These are phyloP conservation scores for Hirundichthys speculiger DNA, from an alignment of 2,113 vertebrate species.

Conservation along the genomic window DNA sequence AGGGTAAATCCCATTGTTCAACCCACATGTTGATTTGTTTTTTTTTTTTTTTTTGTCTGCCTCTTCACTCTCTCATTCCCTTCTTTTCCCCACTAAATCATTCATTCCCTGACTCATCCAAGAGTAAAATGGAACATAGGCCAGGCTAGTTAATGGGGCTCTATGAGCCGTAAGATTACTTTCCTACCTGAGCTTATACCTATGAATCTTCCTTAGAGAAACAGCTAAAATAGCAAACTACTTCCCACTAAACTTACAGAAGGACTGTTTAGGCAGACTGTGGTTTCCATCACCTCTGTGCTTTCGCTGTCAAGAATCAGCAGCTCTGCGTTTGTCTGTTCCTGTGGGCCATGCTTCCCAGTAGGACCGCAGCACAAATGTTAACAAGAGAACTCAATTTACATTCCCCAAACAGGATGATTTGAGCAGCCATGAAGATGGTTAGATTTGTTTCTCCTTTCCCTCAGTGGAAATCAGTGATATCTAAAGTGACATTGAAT, in stretches of 20 bases:
- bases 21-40: constrained; percentile 28
- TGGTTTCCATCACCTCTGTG: constrained; percentile 25
- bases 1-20: constrained; percentile 26
- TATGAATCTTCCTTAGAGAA: constrained; percentile 72
- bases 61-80: constrained; percentile 17
- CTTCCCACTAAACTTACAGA: constrained; percentile 32
- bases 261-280: constrained; percentile 29
- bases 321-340: constrained; percentile 29
- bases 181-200: constrained; percentile 69
- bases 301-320: constrained; percentile 20
- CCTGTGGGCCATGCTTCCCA: constrained; percentile 30
- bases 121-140: constrained; percentile 75
- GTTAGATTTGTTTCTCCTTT: background rate
- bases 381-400: constrained; percentile 64
- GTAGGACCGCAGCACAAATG: constrained; percentile 42
- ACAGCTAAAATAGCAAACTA: constrained; percentile 57
- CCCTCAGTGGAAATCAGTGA: constrained; percentile 23
- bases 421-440: constrained; percentile 22
- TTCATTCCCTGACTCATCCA: constrained; percentile 70
- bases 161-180: constrained; percentile 78
- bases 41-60: constrained; percentile 14
- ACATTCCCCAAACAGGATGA: constrained; percentile 40
- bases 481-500: background rate
- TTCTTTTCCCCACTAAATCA: constrained; percentile 57
- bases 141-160: constrained; percentile 76